These are phyloP conservation scores for Scaptomyza hsui DNA, from an alignment of 1,140 invertebrate species.

Conservation along the genomic window DNA sequence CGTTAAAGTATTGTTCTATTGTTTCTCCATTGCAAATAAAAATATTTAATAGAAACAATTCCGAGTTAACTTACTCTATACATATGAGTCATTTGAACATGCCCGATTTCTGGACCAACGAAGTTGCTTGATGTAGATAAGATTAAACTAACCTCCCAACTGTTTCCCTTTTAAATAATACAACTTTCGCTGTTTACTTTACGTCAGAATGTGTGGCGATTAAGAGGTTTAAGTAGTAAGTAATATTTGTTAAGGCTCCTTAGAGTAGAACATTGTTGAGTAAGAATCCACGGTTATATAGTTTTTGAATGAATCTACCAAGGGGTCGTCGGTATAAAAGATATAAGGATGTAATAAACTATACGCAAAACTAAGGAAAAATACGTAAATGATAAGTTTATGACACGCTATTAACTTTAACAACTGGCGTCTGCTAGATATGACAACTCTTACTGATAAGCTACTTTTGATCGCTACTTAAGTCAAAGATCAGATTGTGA, in stretches of 20 bases:
- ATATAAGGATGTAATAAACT: background rate
- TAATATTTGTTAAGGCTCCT: too few species aligned
- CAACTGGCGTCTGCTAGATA: constrained; percentile 19
- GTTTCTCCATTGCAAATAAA: too few species aligned
- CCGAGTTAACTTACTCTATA: too few species aligned
- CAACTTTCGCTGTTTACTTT: background rate
- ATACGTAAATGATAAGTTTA: constrained; percentile 5
- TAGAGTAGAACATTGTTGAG: too few species aligned
- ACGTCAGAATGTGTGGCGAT: constrained; percentile 1
- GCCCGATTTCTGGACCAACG: background rate
- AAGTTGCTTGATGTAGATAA: background rate
- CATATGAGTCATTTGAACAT: background rate
- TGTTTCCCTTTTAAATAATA: background rate
- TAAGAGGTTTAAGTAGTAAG: too few species aligned
- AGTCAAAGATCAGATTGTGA: constrained; percentile 4
- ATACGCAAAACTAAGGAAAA: background rate
- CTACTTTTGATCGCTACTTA: constrained; percentile 18
- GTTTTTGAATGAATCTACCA: too few species aligned
- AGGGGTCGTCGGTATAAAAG: background rate
- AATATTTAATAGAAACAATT: too few species aligned
- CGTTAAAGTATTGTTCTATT: too few species aligned
- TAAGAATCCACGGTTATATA: too few species aligned
- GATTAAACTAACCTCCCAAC: background rate
- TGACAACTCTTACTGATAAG: constrained; percentile 24
- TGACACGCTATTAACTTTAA: constrained; percentile 9